These are phyloP conservation scores for Thereuonema tuberculata DNA, from an alignment of 1,140 invertebrate genomes.

Conservation along the genomic window DNA sequence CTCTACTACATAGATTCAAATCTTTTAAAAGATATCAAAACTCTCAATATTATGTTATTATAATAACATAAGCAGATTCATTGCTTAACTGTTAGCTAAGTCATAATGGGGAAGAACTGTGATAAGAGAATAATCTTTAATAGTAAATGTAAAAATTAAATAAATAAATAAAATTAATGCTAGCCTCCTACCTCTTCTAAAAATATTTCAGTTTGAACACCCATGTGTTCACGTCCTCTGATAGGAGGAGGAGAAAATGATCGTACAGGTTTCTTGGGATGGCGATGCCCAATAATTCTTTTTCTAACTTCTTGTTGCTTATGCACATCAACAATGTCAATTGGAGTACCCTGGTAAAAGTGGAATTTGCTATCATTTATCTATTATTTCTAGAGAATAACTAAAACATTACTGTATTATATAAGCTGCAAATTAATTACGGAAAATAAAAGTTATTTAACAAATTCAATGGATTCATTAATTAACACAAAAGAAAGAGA, in stretches of 20 bases:
- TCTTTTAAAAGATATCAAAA: no score
- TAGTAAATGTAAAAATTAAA: background rate
- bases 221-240: constrained; percentile 59
- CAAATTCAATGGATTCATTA: no score
- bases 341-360: background rate
- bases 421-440: background rate
- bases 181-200: constrained; percentile 56
- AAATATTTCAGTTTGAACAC: constrained; percentile 73
- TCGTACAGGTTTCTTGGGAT: background rate
- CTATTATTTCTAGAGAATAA: background rate
- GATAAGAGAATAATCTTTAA: no score
- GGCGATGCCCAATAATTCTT: background rate
- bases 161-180: background rate
- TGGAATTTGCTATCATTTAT: background rate
- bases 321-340: background rate
- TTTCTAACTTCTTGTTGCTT: background rate
- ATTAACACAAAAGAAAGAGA: no score
- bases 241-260: constrained; percentile 31
- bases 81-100: no score
- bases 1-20: no score
- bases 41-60: no score
- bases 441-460: no score
- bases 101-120: no score
- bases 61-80: no score
- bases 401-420: no score